Base-by-base conservation (phyloP, 2,113 vertebrate species). In the Salvelinus sp. region DNA sequence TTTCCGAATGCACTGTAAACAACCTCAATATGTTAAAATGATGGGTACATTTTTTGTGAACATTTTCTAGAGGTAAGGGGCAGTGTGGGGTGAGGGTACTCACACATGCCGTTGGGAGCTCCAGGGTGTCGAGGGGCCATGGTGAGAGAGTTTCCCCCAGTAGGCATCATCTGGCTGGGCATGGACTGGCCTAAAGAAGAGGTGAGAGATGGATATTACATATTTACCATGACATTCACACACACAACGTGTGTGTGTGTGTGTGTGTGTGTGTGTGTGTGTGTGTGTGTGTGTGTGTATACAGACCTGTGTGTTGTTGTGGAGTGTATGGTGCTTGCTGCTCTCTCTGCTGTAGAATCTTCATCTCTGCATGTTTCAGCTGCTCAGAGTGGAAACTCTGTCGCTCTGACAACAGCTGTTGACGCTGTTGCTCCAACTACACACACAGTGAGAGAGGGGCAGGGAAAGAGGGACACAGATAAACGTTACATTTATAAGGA, bases 331-430 rank as follows among this genome's bases (percentile, higher is more conserved):
- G 86, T 10, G 93, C 93, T 64, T 96, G 97, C 77, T 93, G 92
- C 77, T 98, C 97, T 90, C 96, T 93, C 83, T 97, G 96, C 91
- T 99, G 98, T 0, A 95, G 94, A 48, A 97, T 95, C 72, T 97
- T 93, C 0, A 98, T 69, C 77, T 99, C 97, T 0, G 96, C 97
- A 0, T 98, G 97, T 16, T 98, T 98, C 23, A 99, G 94, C 90
- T 99, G 98, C 83, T 99, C 98, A 75, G 96, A 94, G 93, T 99
- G 98, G 82, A 99, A 99, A 50, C 95, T 96, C 89, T 99, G 96
- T 50, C 98, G 92, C 76, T 99, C 98, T 0, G 96, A 94, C 71
- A 99, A 93, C 79, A 99, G 86, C 92, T 99, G 98, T 48, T 99
- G 98, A 63, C 98, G 92, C 92, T 99, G 98, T 84, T 98, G 97